Evolutionary conservation across 2,888 invertebrate genomes (phyloP).

Genomic region (Phymatocera aterrima): DNA sequence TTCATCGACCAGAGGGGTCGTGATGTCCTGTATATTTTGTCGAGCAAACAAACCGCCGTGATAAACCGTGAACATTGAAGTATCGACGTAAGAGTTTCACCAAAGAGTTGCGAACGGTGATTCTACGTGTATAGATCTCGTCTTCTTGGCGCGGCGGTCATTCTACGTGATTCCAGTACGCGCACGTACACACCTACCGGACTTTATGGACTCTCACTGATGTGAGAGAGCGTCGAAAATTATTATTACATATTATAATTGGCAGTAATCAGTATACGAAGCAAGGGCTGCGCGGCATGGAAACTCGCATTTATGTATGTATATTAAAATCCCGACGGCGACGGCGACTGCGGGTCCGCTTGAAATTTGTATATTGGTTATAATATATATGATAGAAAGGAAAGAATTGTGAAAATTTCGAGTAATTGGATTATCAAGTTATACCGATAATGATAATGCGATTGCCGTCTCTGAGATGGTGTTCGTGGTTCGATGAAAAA

Average conservation of each 20-base stretch:
- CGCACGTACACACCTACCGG: too few species aligned
- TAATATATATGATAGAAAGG: too few species aligned
- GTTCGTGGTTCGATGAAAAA: not conserved
- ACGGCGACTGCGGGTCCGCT: too few species aligned
- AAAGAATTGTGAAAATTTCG: not conserved
- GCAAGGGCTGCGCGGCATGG: not conserved
- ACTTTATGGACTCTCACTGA: too few species aligned
- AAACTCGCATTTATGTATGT: not conserved
- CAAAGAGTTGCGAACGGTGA: not conserved
- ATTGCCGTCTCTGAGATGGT: not conserved
- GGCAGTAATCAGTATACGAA: conserved; percentile 5
- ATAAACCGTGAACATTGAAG: not conserved
- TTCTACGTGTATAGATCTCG: not conserved
- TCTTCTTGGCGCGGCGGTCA: too few species aligned
- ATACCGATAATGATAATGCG: not conserved
- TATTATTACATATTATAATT: too few species aligned
- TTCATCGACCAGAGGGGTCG: not conserved
- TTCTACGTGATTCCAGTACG: not conserved
- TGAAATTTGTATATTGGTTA: not conserved
- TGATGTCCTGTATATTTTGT: not conserved
- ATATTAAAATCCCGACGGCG: too few species aligned
- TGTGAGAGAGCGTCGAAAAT: not conserved
- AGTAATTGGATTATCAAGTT: not conserved
- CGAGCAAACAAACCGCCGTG: not conserved
- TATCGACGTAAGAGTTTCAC: not conserved